Conservation (phyloP, 2,888 invertebrate species). For the Drosophila rellima region DNA sequence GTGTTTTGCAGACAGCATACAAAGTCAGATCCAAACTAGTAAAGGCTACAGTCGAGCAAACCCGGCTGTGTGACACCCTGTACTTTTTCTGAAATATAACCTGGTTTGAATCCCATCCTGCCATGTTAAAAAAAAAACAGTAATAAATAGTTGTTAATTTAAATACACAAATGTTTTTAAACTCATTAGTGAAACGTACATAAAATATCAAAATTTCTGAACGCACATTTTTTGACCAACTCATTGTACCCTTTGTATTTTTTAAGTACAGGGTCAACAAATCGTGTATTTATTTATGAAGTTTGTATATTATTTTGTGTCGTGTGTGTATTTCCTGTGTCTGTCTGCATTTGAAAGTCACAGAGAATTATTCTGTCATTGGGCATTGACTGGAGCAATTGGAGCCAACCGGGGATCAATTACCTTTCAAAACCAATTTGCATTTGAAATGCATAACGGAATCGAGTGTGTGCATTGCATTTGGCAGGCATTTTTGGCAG, state of each 20-base stretch:
- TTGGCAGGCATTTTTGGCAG: constrained; percentile 73
- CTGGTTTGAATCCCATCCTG: no score
- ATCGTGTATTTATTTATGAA: constrained; percentile 35
- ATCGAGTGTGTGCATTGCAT: constrained; percentile 73
- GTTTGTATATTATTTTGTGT: constrained; percentile 12
- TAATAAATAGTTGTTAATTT: no score
- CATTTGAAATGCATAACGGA: constrained; percentile 80
- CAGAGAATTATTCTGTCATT: constrained; percentile 72
- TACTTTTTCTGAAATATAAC: no score
- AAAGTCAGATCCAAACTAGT: constrained; percentile 48
- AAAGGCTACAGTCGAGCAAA: not conserved
- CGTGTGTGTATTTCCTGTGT: constrained; percentile 55
- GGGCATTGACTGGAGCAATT: constrained; percentile 25
- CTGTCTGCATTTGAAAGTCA: constrained; percentile 70
- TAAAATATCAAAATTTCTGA: no score
- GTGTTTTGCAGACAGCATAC: constrained; percentile 63
- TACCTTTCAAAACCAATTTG: constrained; percentile 81
- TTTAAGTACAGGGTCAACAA: not conserved
- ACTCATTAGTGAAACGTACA: no score
- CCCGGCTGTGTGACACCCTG: not conserved
- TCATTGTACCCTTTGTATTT: not conserved
- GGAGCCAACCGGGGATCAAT: constrained; percentile 63
- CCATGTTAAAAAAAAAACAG: no score
- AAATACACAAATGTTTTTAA: no score
- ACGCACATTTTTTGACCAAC: not conserved